Evolutionary conservation across 2,888 invertebrate species (phyloP).

Genomic region (Amorpha juglandis): DNA sequence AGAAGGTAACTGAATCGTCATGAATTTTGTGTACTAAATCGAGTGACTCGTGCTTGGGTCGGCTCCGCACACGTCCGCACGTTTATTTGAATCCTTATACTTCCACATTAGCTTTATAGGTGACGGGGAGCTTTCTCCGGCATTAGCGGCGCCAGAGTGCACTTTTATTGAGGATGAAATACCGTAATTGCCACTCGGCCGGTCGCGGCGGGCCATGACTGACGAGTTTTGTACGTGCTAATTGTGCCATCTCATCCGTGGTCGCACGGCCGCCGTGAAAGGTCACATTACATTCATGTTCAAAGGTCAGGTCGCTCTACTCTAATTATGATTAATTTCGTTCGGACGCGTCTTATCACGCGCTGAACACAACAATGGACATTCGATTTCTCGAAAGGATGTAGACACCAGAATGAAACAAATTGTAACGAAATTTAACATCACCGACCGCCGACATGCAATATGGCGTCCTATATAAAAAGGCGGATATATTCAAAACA

Average conservation of each 20-base stretch:
- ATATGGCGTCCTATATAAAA: constrained; percentile 48
- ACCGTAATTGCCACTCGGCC: constrained; percentile 78
- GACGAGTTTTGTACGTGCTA: constrained; percentile 75
- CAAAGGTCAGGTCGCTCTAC: constrained; percentile 28
- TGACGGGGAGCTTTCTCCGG: constrained; percentile 68
- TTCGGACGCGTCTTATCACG: constrained; percentile 3
- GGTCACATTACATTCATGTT: constrained; percentile 43
- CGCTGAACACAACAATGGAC: constrained; percentile 2
- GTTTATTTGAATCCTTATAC: constrained; percentile 79
- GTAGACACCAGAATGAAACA: neutral
- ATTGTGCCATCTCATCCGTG: constrained; percentile 65
- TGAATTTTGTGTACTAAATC: neutral
- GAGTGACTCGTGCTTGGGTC: constrained; percentile 6
- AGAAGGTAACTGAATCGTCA: neutral
- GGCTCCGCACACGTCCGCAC: constrained; percentile 42
- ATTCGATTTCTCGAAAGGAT: neutral
- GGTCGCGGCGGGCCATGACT: constrained; percentile 69
- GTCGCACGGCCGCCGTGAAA: constrained; percentile 47
- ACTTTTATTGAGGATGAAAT: constrained; percentile 81
- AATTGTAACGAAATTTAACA: constrained; percentile 6
- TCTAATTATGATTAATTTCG: constrained; percentile 26
- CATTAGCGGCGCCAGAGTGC: constrained; percentile 74
- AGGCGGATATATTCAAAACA: constrained; percentile 76
- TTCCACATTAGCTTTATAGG: constrained; percentile 79
- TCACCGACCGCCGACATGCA: constrained; percentile 27